Evolutionary conservation across 2,888 invertebrate genomes (phyloP).

Genomic region (Latrodectus elegans): DNA sequence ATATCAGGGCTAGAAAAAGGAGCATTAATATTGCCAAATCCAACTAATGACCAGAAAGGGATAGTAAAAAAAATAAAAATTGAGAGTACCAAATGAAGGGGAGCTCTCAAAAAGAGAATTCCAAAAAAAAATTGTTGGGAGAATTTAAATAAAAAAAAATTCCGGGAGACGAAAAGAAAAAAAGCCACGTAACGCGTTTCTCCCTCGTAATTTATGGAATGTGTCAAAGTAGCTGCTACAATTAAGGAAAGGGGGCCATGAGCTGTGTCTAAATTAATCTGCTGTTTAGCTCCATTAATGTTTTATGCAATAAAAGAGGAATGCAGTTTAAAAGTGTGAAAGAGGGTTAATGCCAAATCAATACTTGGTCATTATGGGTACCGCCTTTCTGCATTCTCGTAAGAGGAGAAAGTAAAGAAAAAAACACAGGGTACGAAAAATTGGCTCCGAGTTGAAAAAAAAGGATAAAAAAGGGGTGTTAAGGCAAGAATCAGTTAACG

Average conservation of each 20-base stretch:
- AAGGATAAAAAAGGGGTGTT: conserved; percentile 49
- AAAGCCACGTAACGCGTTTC: conserved; percentile 33
- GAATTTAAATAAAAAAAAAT: conserved; percentile 16
- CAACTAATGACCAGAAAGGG: conserved; percentile 55
- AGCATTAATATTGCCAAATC: conserved; percentile 68
- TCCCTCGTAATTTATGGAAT: conserved; percentile 64
- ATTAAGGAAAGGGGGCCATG: conserved; percentile 59
- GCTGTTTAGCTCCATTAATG: conserved; percentile 69
- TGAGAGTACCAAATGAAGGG: conserved; percentile 37
- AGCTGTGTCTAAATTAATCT: conserved; percentile 69
- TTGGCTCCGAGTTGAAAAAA: conserved; percentile 65
- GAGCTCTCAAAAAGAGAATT: conserved; percentile 20
- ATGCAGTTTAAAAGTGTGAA: conserved; percentile 68
- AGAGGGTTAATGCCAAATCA: conserved; percentile 68
- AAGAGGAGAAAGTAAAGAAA: conserved; percentile 16
- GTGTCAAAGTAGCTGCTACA: conserved; percentile 68
- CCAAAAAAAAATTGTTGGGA: conserved; percentile 9
- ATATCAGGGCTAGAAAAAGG: conserved; percentile 49
- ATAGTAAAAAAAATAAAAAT: conserved; percentile 28
- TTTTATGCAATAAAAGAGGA: conserved; percentile 68
- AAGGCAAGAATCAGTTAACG: conserved; percentile 67
- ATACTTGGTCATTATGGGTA: conserved; percentile 64
- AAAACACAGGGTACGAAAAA: conserved; percentile 48
- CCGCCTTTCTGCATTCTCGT: conserved; percentile 38
- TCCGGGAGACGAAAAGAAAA: neutral